A percentile compares a stretch with the other conserved stretches of the same genome.
These are phyloP conservation scores for Poeciliopsis presidionis DNA, from an alignment of 2,797 vertebrate genomes.

Conservation along the genomic window DNA sequence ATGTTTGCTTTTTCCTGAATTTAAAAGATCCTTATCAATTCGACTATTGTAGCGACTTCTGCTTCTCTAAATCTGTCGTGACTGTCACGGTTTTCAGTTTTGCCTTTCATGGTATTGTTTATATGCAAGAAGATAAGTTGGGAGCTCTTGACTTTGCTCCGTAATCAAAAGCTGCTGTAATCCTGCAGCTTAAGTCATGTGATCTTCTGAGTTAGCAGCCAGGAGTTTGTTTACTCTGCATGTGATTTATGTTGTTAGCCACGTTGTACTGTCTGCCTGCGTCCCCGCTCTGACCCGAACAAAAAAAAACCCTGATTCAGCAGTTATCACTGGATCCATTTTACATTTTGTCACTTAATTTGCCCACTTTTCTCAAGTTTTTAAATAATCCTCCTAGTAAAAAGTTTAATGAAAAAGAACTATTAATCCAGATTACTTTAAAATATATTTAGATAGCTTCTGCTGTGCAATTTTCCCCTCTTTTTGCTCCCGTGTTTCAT, in stretches of 20 bases:
- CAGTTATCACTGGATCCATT: not conserved
- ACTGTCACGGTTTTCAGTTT: not conserved
- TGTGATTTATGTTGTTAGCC: slow-evolving; percentile 1
- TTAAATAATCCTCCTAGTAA: not conserved
- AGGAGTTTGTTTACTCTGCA: slow-evolving; percentile 3
- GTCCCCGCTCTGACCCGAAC: not conserved
- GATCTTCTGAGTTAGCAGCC: not conserved
- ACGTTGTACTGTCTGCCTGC: not conserved
- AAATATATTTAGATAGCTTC: not conserved
- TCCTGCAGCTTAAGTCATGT: not conserved
- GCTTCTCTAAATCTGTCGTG: not conserved
- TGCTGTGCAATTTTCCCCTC: not conserved
- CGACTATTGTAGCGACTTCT: not conserved
- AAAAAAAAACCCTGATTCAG: not conserved
- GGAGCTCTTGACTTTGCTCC: not conserved
- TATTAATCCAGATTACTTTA: not conserved
- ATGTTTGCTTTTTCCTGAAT: not conserved
- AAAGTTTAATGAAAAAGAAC: not conserved
- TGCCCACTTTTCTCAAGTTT: not conserved
- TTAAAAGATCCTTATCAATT: not conserved
- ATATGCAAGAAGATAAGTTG: not conserved
- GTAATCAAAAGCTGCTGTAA: not conserved
- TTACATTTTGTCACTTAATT: not conserved
- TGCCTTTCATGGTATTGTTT: not conserved
- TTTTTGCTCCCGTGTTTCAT: not conserved